These are phyloP conservation scores for Geotrupes spiniger DNA, from an alignment of 2,888 invertebrate genomes.

Conservation along the genomic window DNA sequence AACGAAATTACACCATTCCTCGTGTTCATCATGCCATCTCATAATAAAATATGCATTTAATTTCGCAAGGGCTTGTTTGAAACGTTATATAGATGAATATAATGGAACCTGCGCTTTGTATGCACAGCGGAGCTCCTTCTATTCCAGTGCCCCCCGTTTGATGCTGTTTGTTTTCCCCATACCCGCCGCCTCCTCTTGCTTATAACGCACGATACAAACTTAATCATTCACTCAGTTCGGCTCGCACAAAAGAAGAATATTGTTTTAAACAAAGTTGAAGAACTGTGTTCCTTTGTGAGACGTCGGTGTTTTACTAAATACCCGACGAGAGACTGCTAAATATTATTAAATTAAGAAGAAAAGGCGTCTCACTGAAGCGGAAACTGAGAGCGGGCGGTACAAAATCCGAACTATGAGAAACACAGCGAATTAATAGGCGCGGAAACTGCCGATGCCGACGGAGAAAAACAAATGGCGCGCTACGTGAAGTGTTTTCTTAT, in stretches of 20 bases:
- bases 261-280: conserved; percentile 42
- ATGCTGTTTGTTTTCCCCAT: conserved; percentile 34
- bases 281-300: conserved; percentile 39
- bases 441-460: conserved; percentile 11
- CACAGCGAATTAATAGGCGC: conserved; percentile 26
- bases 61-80: conserved; percentile 37
- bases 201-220: conserved; percentile 37
- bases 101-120: conserved; percentile 37
- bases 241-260: conserved; percentile 37
- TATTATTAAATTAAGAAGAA: conserved; percentile 49
- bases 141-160: conserved; percentile 34
- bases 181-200: conserved; percentile 26
- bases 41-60: conserved; percentile 43
- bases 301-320: conserved; percentile 43
- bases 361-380: conserved; percentile 44
- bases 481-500: conserved; percentile 14
- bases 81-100: conserved; percentile 34
- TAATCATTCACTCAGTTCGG: conserved; percentile 39
- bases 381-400: conserved; percentile 29
- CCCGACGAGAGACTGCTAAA: conserved; percentile 42
- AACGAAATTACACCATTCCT: conserved; percentile 24
- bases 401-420: conserved; percentile 22
- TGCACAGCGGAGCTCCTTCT: conserved; percentile 36
- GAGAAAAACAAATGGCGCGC: conserved; percentile 17
- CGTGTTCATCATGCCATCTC: conserved; percentile 23